Percentiles rank a stretch among this genome's conserved stretches.
Evolutionary conservation across 2,888 invertebrate genomes (phyloP).

Genomic region (Chrysodeixis includens): DNA sequence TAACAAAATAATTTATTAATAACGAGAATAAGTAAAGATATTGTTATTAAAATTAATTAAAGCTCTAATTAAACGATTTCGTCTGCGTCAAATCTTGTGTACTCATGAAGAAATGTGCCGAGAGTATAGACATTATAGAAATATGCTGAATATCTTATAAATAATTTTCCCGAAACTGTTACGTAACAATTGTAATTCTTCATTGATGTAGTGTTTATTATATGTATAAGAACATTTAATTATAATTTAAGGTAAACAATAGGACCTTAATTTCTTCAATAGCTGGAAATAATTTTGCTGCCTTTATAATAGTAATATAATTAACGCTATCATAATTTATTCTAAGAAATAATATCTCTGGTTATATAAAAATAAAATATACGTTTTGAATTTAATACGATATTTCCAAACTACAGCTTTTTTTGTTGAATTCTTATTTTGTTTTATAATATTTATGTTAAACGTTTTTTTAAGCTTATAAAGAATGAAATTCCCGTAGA

Average conservation of each 20-base stretch:
- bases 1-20: conserved; percentile 33
- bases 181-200: not conserved
- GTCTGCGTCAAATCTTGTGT: not conserved
- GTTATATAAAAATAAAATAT: no score
- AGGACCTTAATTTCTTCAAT: not conserved
- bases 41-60: conserved; percentile 26
- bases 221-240: conserved; percentile 1
- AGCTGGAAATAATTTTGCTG: not conserved
- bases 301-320: no score
- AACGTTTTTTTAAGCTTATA: not conserved
- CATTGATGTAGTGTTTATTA: not conserved
- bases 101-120: not conserved
- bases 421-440: not conserved
- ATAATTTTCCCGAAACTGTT: not conserved
- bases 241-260: not conserved
- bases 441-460: not conserved
- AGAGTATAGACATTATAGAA: not conserved
- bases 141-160: not conserved
- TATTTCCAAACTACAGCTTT: no score
- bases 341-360: not conserved
- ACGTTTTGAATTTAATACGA: no score
- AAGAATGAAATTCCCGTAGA: not conserved
- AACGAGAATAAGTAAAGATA: conserved; percentile 6
- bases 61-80: conserved; percentile 28
- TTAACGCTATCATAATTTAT: not conserved